Evolutionary conservation across 2,113 vertebrate genomes (phyloP).

Genomic region (Carassius carassius): DNA sequence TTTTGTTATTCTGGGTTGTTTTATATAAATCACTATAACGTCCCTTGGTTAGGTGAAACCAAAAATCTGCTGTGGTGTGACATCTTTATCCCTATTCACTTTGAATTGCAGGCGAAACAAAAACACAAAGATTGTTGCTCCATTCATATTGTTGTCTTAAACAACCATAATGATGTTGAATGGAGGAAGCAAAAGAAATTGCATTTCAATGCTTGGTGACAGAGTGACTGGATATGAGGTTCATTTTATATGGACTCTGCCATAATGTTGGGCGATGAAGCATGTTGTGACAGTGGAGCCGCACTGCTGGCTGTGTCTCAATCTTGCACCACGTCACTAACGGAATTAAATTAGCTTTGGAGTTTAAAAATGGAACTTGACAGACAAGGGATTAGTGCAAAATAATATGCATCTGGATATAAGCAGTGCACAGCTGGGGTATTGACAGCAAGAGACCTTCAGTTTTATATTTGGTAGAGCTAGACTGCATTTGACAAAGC

Average conservation of each 20-base stretch:
- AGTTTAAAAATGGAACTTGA: slow-evolving; percentile 64
- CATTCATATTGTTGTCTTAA: slow-evolving; percentile 8
- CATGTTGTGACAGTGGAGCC: slow-evolving; percentile 26
- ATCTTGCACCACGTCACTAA: slow-evolving; percentile 50
- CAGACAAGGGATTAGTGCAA: slow-evolving; percentile 65
- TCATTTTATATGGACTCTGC: slow-evolving; percentile 20
- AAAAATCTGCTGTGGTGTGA: neutral
- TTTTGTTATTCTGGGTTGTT: slow-evolving; percentile 1
- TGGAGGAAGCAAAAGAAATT: neutral
- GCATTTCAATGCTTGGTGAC: neutral
- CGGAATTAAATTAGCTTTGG: slow-evolving; percentile 72
- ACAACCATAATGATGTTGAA: neutral
- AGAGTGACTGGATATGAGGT: slow-evolving; percentile 1
- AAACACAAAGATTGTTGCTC: neutral
- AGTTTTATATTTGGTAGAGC: slow-evolving; percentile 65
- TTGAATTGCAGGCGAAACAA: neutral
- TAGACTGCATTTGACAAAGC: slow-evolving; percentile 66
- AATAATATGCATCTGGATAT: slow-evolving; percentile 65
- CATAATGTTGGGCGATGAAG: slow-evolving; percentile 35
- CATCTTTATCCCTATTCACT: neutral
- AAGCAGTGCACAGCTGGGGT: slow-evolving; percentile 55
- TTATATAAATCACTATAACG: neutral
- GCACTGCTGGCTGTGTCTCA: slow-evolving; percentile 33
- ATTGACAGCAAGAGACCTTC: slow-evolving; percentile 67
- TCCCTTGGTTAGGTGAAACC: neutral